Evolutionary conservation across 2,113 vertebrate genomes (phyloP).

Genomic region (Echinops telfairi): DNA sequence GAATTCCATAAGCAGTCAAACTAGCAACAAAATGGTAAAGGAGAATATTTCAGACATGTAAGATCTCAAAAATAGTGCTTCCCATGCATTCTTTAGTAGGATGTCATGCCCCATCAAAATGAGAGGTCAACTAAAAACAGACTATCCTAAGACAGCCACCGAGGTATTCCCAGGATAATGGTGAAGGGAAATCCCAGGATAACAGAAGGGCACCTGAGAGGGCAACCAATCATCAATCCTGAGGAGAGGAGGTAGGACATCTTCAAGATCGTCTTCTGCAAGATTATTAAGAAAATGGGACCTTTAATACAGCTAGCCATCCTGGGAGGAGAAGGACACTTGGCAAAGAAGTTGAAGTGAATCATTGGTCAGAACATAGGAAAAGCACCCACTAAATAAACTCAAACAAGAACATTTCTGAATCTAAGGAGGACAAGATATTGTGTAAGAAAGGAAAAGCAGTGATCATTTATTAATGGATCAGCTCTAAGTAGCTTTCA

Average conservation of each 20-base stretch:
- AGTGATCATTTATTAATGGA: not conserved
- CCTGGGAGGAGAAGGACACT: not conserved
- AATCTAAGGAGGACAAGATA: not conserved
- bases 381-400: not conserved
- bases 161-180: not conserved
- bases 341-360: not conserved
- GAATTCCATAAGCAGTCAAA: not conserved
- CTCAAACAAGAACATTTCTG: not conserved
- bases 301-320: not conserved
- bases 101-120: too few species aligned
- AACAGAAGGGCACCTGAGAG: not conserved
- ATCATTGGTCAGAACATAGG: not conserved
- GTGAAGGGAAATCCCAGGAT: not conserved
- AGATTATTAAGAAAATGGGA: not conserved
- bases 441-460: not conserved
- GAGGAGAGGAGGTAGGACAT: not conserved
- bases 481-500: not conserved
- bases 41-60: not conserved
- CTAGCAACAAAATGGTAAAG: not conserved
- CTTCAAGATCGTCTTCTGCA: not conserved
- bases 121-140: not conserved
- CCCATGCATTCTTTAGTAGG: not conserved
- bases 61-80: not conserved
- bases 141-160: not conserved
- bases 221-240: not conserved